Evolutionary conservation across 2,113 vertebrate genomes (phyloP).

Genomic region (Vicugna pacos): DNA sequence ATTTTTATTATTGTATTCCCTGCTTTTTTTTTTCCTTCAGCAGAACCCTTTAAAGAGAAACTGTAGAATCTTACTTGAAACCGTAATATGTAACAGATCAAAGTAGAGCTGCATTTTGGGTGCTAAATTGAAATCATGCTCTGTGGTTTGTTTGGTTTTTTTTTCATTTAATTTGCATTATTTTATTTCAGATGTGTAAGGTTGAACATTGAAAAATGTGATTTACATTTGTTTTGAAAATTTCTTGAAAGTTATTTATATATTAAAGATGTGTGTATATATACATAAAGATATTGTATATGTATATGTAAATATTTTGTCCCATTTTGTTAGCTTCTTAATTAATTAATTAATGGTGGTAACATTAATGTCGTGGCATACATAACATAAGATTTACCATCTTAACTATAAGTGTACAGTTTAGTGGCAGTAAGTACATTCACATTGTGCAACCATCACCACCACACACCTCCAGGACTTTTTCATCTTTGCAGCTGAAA

Average conservation of each 20-base stretch:
- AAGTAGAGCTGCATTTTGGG: not conserved
- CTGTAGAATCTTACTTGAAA: not conserved
- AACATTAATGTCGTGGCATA: not conserved
- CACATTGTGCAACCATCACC: not conserved
- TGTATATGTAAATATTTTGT: not conserved
- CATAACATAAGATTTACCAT: not conserved
- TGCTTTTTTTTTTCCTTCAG: not conserved
- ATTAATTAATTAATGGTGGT: not conserved
- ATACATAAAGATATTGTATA: not conserved
- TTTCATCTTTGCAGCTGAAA: not conserved
- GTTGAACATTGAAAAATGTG: not conserved
- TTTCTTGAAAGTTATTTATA: not conserved
- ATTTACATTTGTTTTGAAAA: conserved; percentile 17
- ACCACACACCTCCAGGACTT: not conserved
- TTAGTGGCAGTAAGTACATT: not conserved
- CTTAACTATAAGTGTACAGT: not conserved
- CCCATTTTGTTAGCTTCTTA: not conserved
- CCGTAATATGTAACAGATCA: not conserved
- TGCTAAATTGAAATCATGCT: not conserved
- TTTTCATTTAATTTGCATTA: not conserved
- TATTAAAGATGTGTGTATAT: not conserved
- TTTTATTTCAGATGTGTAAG: not conserved
- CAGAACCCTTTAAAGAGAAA: conserved; percentile 12
- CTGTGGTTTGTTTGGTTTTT: not conserved
- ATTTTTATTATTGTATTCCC: too few relatives aligned